phyloP scores from a whole-genome alignment of 2,113 vertebrate genomes.

The Halcyon malimbica region DNA sequence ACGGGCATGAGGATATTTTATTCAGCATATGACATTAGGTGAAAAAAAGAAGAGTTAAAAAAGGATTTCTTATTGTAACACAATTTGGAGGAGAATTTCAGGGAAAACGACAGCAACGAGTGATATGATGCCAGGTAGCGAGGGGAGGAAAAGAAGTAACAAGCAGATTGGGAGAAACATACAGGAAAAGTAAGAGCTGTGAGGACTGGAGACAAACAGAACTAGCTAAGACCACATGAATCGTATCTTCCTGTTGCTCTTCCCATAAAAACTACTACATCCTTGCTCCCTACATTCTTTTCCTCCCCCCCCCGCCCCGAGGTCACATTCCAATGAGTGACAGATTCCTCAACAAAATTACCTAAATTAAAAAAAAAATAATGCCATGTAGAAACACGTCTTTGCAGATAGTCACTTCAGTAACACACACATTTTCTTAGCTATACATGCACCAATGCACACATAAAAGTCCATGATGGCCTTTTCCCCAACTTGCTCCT shows the following conservation, averaged over 20 bases:
- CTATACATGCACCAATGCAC: neutral
- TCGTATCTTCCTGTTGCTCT: accelerated
- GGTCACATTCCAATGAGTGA: neutral
- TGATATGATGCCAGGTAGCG: neutral
- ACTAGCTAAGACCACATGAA: neutral
- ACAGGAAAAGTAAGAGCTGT: neutral
- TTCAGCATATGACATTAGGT: neutral
- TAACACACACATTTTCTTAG: neutral
- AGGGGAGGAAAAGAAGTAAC: neutral
- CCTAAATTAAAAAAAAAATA: neutral
- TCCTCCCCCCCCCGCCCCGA: neutral
- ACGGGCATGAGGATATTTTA: neutral
- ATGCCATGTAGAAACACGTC: neutral
- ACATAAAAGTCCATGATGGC: neutral
- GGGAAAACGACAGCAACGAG: neutral
- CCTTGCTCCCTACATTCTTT: neutral
- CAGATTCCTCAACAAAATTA: neutral
- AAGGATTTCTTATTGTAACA: neutral
- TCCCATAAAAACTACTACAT: neutral
- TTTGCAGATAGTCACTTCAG: neutral
- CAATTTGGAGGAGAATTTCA: neutral
- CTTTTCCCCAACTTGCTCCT: neutral
- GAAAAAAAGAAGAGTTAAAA: neutral
- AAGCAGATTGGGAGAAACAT: neutral
- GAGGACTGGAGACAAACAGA: neutral